Base-by-base conservation (phyloP, 2,888 invertebrate species). In the Sialis fuliginosa region DNA sequence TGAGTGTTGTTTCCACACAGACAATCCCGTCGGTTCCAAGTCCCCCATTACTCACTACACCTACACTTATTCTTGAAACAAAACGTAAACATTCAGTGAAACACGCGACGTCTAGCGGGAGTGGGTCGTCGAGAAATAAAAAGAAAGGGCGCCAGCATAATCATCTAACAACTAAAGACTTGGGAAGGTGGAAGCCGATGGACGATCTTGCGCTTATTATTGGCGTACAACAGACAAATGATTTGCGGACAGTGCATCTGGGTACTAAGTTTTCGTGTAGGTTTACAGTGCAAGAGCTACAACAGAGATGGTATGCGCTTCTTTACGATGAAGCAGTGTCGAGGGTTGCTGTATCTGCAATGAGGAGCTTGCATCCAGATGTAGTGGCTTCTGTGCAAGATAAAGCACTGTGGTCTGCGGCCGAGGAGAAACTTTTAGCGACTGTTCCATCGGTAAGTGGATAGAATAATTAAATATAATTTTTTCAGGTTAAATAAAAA, bases 231-330 rank as follows among this genome's bases (percentile, higher is more conserved):
- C 96, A 92, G 70, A 85, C 85, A 8, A 86, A 85, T 64, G 86
- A 86, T 58, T 63, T 86, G 48, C 72, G 81, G 39, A 78, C 79
- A 59, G 83, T 98, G 0, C 89, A 93, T 61, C 74, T 89, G 51
- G 92, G 92, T 5, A 82, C 91, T 1, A 95, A 92, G 60, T 98
- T 98, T 67, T 91, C 96, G 0, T 93, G 95, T 59, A 82, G 89
- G 49, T 97, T 95, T 62, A 90, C 92, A 0, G 69, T 92, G 30
- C 83, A 86, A 58, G 96, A 98, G 61, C 75, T 98, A 46, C 91
- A 95, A 59, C 88, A 92, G 47, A 77, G 97, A 44, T 98, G 97
- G 97, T 93, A 91, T 64, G 87, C 92, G 0, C 64, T 98, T 47
- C 70, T 98, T 22, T 97, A 96, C 63, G 93, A 97, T 65, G 86